These are phyloP conservation scores for Aleiodes sp. DNA, from an alignment of 1,140 invertebrate genomes.

Conservation along the genomic window DNA sequence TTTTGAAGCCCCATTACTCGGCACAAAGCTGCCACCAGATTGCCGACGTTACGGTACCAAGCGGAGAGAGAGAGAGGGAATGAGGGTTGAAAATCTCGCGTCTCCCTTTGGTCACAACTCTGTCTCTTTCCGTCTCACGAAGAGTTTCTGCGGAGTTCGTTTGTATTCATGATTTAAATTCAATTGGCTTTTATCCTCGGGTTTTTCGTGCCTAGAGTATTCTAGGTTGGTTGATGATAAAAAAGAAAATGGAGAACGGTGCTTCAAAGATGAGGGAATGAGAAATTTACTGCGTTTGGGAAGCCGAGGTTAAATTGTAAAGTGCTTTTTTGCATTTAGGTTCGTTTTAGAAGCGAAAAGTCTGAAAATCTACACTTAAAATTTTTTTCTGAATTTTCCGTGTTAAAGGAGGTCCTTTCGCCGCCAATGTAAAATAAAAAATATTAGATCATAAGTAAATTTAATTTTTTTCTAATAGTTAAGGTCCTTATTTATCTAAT, in stretches of 20 bases:
- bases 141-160: neutral
- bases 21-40: constrained; percentile 66
- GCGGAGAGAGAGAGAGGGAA: constrained; percentile 19
- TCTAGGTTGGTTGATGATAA: neutral
- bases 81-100: constrained; percentile 19
- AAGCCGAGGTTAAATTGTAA: too few relatives aligned
- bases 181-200: constrained; percentile 66
- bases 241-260: neutral
- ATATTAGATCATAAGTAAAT: too few relatives aligned
- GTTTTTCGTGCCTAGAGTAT: constrained; percentile 39
- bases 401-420: too few relatives aligned
- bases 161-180: constrained; percentile 67
- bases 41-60: constrained; percentile 52
- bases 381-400: too few relatives aligned
- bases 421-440: too few relatives aligned
- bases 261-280: too few relatives aligned
- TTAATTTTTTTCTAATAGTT: too few relatives aligned
- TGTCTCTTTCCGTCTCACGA: neutral
- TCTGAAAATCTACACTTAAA: too few relatives aligned
- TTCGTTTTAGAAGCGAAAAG: too few relatives aligned
- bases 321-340: too few relatives aligned
- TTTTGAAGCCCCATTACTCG: constrained; percentile 62
- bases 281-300: too few relatives aligned
- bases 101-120: neutral
- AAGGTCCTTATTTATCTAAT: too few relatives aligned